phyloP scores from a whole-genome alignment of 2,888 invertebrate genomes.

The Drosophila melanocephala region DNA sequence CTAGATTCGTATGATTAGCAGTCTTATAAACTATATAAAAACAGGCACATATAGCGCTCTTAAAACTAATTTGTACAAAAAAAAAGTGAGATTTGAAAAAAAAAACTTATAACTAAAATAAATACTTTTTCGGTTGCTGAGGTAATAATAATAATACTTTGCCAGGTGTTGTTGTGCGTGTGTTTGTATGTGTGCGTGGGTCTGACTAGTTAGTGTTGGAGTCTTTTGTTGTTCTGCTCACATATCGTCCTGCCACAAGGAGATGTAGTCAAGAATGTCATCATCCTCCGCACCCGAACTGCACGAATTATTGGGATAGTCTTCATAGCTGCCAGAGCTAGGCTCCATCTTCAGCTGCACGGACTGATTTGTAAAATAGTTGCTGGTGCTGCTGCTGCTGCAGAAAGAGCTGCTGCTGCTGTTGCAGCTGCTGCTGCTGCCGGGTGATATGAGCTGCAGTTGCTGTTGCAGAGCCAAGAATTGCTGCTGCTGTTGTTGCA shows the following conservation, averaged over 20 bases:
- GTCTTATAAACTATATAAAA: constrained; percentile 63
- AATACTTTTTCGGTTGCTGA: constrained; percentile 72
- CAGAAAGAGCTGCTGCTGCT: constrained; percentile 41
- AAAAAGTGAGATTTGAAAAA: constrained; percentile 42
- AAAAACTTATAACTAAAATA: constrained; percentile 59
- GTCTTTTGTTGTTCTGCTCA: constrained; percentile 28
- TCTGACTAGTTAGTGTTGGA: constrained; percentile 36
- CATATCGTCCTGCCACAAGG: constrained; percentile 84
- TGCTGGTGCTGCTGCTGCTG: constrained; percentile 33
- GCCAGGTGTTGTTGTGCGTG: constrained; percentile 50
- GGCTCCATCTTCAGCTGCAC: constrained; percentile 83
- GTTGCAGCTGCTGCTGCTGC: constrained; percentile 19
- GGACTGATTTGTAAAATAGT: constrained; percentile 12
- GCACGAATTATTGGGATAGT: constrained; percentile 88
- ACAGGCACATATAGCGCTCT: constrained; percentile 62
- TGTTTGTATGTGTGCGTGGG: constrained; percentile 41
- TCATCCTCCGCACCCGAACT: constrained; percentile 92
- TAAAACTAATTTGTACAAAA: constrained; percentile 67
- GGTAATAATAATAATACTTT: constrained; percentile 70
- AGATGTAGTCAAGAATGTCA: constrained; percentile 90
- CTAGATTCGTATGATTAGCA: constrained; percentile 40
- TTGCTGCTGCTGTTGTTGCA: constrained; percentile 49
- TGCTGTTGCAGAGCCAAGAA: constrained; percentile 50
- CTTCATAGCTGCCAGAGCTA: constrained; percentile 85
- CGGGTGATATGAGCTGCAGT: constrained; percentile 55